Conservation (phyloP, 2,888 invertebrate genomes). For the Sminthurides aquaticus region DNA sequence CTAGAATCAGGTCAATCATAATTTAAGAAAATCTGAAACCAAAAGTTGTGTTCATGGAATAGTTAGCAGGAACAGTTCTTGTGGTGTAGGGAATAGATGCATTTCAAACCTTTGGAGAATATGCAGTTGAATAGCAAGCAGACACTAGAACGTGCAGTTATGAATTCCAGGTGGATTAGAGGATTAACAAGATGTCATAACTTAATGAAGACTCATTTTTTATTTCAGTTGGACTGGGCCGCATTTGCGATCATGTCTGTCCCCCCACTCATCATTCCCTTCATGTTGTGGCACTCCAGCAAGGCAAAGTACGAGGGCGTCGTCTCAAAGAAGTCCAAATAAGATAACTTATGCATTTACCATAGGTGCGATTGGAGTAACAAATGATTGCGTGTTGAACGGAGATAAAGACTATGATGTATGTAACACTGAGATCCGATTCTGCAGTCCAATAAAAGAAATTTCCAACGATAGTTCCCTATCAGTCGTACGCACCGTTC, state of each 20-base stretch:
- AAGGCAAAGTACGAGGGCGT: slow-evolving; percentile 79
- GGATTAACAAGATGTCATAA: not conserved
- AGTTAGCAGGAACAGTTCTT: too few species aligned
- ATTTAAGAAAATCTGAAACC: too few species aligned
- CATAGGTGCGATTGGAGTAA: not conserved
- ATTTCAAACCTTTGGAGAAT: too few species aligned
- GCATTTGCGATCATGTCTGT: slow-evolving; percentile 95
- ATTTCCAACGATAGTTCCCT: not conserved
- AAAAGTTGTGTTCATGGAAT: too few species aligned
- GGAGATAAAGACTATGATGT: slow-evolving; percentile 3
- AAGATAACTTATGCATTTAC: slow-evolving; percentile 14
- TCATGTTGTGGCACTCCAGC: slow-evolving; percentile 87
- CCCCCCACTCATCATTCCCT: slow-evolving; percentile 88
- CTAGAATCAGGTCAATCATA: too few species aligned
- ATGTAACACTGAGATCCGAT: not conserved
- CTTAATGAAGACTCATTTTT: too few species aligned
- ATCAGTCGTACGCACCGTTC: too few species aligned
- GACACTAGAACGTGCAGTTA: too few species aligned
- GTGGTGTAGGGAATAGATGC: too few species aligned
- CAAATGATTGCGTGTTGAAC: slow-evolving; percentile 1
- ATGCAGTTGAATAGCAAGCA: too few species aligned
- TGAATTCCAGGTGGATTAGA: not conserved
- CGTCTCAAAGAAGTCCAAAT: slow-evolving; percentile 40
- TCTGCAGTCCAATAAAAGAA: not conserved
- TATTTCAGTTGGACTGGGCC: slow-evolving; percentile 73